phyloP scores from a whole-genome alignment of 2,888 invertebrate species.

The Rhodophaea formosa region DNA sequence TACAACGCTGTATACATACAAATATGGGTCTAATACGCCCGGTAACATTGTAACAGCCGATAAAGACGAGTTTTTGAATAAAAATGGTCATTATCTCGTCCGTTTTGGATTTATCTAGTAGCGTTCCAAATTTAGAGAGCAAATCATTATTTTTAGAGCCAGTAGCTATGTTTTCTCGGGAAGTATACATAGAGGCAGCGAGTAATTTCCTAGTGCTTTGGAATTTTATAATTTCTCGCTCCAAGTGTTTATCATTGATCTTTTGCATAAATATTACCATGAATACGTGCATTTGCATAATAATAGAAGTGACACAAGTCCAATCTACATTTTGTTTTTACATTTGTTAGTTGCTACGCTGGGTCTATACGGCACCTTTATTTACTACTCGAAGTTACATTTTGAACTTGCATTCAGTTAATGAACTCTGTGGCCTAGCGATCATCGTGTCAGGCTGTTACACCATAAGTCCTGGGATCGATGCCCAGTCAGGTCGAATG shows the following conservation, averaged over 20 bases:
- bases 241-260: slow-evolving; percentile 6
- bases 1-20: slow-evolving; percentile 19
- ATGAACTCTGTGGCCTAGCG: too few species aligned
- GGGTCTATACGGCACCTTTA: too few species aligned
- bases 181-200: not conserved
- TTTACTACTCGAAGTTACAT: not conserved
- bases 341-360: not conserved
- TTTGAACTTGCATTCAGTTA: too few species aligned
- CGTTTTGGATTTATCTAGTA: slow-evolving; percentile 18
- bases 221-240: slow-evolving; percentile 1
- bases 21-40: slow-evolving; percentile 25
- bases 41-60: slow-evolving; percentile 17
- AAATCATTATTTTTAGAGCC: slow-evolving; percentile 6
- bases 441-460: too few species aligned
- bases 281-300: slow-evolving; percentile 6
- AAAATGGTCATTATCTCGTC: slow-evolving; percentile 20
- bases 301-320: slow-evolving; percentile 7
- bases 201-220: not conserved
- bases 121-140: slow-evolving; percentile 13
- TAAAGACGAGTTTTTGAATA: slow-evolving; percentile 23
- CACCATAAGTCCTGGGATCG: too few species aligned
- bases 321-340: slow-evolving; percentile 6
- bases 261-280: slow-evolving; percentile 10
- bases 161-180: not conserved
- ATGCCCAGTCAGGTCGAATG: too few species aligned